phyloP scores from a whole-genome alignment of 2,113 vertebrate genomes.

The Oreochromis niloticus region DNA sequence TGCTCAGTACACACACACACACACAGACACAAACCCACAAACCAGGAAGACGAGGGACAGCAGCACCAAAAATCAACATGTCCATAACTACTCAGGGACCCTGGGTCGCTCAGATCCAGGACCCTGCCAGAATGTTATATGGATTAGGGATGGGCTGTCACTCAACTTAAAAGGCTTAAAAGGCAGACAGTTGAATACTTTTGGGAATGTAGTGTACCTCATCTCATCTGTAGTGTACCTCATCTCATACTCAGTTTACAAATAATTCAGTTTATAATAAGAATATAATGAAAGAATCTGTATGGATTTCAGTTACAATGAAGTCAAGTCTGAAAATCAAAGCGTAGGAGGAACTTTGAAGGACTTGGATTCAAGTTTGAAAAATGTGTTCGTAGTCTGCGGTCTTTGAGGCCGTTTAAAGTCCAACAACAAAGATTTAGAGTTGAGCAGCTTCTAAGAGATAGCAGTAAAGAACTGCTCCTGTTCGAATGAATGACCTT shows the following conservation, averaged over 20 bases:
- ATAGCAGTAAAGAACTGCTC: neutral
- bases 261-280: neutral
- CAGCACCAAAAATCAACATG: neutral
- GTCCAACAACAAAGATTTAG: neutral
- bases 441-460: neutral
- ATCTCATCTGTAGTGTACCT: neutral
- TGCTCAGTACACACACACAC: neutral
- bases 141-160: neutral
- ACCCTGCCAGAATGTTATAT: neutral
- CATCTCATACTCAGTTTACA: neutral
- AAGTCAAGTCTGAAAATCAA: neutral
- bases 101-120: neutral
- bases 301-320: neutral
- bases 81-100: neutral
- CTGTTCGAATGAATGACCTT: neutral
- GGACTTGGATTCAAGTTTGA: neutral
- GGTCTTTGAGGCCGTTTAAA: neutral
- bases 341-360: neutral
- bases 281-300: neutral
- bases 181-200: neutral
- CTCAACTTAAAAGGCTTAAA: neutral
- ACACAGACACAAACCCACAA: neutral
- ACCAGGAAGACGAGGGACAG: neutral
- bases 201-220: neutral
- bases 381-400: neutral